Evolutionary conservation across 1,140 invertebrate genomes (phyloP).

Genomic region (Adoxophyes honmai): DNA sequence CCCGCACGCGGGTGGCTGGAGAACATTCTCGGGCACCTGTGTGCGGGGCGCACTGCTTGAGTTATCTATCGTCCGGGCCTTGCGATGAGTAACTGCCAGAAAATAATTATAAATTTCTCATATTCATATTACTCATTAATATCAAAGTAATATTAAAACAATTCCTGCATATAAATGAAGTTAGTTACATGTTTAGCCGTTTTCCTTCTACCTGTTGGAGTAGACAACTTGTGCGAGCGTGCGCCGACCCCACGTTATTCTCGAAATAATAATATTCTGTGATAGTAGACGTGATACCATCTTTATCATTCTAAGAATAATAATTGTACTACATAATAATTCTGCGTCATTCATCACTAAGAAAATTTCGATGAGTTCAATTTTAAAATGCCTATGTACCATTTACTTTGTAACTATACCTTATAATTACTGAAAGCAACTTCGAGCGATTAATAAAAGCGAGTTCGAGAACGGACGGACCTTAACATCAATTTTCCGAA

Average conservation of each 20-base stretch:
- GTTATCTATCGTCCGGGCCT: background rate
- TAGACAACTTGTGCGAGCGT: constrained; percentile 10
- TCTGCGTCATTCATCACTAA: constrained; percentile 51
- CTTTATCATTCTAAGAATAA: constrained; percentile 54
- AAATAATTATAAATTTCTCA: constrained; percentile 13
- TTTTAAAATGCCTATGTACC: background rate
- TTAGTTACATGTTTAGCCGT: constrained; percentile 4
- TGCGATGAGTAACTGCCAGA: background rate
- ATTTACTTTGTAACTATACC: no score
- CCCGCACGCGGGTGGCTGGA: no score
- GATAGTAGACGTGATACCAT: constrained; percentile 75
- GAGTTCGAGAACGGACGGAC: no score
- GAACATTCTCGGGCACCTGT: no score
- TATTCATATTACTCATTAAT: no score
- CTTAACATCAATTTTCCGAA: no score
- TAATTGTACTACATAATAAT: constrained; percentile 35
- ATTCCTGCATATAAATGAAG: constrained; percentile 5
- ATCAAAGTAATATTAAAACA: constrained; percentile 4
- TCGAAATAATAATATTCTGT: constrained; percentile 72
- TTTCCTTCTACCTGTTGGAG: background rate
- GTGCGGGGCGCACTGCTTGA: no score
- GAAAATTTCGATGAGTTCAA: constrained; percentile 19
- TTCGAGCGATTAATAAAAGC: no score
- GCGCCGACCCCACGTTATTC: constrained; percentile 38
- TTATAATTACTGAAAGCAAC: no score